Evolutionary conservation across 2,113 vertebrate genomes (phyloP).

Genomic region (Nanorana parkeri): DNA sequence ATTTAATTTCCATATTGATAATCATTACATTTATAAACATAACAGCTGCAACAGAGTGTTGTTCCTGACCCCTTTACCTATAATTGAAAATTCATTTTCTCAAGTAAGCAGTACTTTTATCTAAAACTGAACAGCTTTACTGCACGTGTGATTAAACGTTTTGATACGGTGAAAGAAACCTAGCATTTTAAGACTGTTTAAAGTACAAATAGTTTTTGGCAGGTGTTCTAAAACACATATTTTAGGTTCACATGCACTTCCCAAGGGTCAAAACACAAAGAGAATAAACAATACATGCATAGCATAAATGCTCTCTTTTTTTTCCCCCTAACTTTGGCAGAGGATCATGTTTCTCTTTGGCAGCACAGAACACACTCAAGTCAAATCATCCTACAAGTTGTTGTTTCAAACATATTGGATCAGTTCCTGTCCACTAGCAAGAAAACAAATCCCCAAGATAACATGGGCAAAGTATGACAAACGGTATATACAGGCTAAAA

Average conservation of each 20-base stretch:
- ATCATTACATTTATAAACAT: no score
- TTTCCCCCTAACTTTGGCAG: background rate
- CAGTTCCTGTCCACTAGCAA: no score
- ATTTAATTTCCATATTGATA: no score
- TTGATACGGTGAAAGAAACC: constrained; percentile 1
- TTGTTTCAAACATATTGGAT: no score
- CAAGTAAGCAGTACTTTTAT: constrained; percentile 13
- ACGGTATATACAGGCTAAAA: no score
- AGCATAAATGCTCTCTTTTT: constrained; percentile 18
- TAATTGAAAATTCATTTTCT: background rate
- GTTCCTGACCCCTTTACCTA: no score
- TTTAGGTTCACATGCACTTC: constrained; percentile 4
- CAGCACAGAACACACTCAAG: background rate
- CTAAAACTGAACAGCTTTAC: constrained; percentile 9
- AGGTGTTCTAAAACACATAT: constrained; percentile 32
- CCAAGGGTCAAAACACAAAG: constrained; percentile 15
- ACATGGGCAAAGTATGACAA: no score
- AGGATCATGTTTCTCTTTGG: constrained; percentile 19
- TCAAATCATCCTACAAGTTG: no score
- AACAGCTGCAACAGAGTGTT: no score
- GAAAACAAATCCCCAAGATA: no score
- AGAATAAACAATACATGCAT: constrained; percentile 26
- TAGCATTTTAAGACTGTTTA: constrained; percentile 32
- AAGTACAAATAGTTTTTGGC: constrained; percentile 19
- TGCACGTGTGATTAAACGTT: background rate